These are phyloP conservation scores for Pseudocheirus occidentalis DNA, from an alignment of 2,797 vertebrate genomes.

Conservation along the genomic window DNA sequence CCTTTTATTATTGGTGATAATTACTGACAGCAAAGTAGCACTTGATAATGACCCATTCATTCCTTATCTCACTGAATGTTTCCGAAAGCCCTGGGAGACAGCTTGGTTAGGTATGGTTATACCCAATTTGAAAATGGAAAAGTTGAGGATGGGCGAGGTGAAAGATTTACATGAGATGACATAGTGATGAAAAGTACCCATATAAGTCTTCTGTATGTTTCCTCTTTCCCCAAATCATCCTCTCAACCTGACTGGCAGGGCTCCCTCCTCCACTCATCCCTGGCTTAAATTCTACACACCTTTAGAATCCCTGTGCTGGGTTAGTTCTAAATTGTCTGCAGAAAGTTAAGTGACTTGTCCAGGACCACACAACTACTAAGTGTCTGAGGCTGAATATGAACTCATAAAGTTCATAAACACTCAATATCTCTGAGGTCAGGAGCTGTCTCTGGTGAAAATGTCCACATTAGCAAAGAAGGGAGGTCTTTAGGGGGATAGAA, in stretches of 20 bases:
- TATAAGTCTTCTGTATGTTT: background rate
- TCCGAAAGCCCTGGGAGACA: background rate
- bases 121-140: background rate
- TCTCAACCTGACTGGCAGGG: background rate
- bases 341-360: background rate
- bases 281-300: background rate
- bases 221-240: background rate
- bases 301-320: background rate
- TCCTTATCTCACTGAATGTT: background rate
- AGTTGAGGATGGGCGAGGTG: background rate
- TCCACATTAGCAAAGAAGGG: background rate
- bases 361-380: too few relatives aligned
- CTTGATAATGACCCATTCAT: background rate
- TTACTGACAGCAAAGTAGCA: background rate
- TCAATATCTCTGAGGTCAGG: too few relatives aligned
- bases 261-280: background rate
- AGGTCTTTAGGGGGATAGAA: background rate
- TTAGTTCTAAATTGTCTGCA: background rate
- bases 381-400: too few relatives aligned
- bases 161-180: background rate
- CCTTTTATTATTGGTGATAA: background rate
- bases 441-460: background rate
- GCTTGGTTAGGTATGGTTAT: background rate
- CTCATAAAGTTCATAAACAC: too few relatives aligned
- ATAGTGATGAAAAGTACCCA: background rate